Base-by-base conservation (phyloP, 2,113 vertebrate genomes). In the Urocynchramus pylzowi region DNA sequence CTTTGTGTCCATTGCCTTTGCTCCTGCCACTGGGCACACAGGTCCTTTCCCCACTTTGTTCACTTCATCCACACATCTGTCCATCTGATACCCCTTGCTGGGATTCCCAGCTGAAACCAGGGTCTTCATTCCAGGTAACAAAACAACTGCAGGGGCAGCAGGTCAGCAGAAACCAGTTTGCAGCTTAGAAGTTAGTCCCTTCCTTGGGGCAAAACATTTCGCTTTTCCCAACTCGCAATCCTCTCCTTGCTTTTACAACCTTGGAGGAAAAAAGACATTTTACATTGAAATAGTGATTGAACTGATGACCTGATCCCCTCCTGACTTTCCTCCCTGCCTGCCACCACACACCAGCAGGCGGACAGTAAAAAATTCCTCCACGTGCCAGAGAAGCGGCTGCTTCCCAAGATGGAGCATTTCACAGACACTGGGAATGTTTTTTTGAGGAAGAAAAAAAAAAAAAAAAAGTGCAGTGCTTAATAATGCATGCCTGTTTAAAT, bases 291-390 rank as follows among this genome's bases (percentile, higher is more conserved):
- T 4, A 56, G n/a, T 27, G 24, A 71, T 44, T 86, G 73, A 54
- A 18, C 23, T 16, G 23, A 75, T 53, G 27, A 45, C 35, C 30
- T 20, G 27, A 67, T 54, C 42, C 27, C 19, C 21, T 83, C 42
- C 41, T 54, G 49, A 21, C 64, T 60, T 91, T 39, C 21, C n/a
- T 76, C 50, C 39, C 47, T 61, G 18, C 50, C n/a, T 28, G 35
- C 49, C 5, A 10, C 77, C 45, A 37, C 15, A 37, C 5, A 16
- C 68, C 50, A 49, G 44, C 14, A 4, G 31, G 16, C 0, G 0
- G 12, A 47, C 69, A 78, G 37, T 24, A 10, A 49, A 67, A 59
- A 17, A 53, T 59, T 33, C 59, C 56, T 4, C 0, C 2, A 3
- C 56, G n/a, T 68, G 19, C 37, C 27, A 22, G 52, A 63, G 61